Percentiles rank a stretch among this genome's conserved stretches.
phyloP scores from a whole-genome alignment of 2,888 invertebrate genomes.

The Iphiclides podalirius region DNA sequence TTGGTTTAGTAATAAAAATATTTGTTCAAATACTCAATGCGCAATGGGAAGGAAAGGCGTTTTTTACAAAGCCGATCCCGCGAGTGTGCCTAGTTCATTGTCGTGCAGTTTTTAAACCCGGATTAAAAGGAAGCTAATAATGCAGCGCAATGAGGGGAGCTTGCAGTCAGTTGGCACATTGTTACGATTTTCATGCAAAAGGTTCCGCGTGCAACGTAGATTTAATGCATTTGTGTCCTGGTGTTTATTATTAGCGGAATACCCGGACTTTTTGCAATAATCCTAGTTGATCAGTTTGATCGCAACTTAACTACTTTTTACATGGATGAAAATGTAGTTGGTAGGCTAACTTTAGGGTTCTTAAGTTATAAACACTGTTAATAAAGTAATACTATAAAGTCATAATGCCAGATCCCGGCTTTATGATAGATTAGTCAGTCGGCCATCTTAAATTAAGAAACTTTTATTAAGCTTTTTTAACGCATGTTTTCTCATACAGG shows the following conservation, averaged over 20 bases:
- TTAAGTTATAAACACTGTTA: too few species aligned
- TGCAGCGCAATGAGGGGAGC: conserved; percentile 45
- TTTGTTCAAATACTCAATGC: conserved; percentile 66
- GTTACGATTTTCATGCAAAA: conserved; percentile 14
- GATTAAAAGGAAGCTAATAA: conserved; percentile 73
- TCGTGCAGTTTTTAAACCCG: conserved; percentile 67
- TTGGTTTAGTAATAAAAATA: conserved; percentile 78
- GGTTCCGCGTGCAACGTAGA: conserved; percentile 1
- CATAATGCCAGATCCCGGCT: too few species aligned
- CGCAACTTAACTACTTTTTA: too few species aligned
- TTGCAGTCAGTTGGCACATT: conserved; percentile 36
- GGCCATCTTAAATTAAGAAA: too few species aligned
- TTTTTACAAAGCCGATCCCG: conserved; percentile 54
- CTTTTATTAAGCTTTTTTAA: too few species aligned
- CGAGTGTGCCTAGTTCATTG: conserved; percentile 60
- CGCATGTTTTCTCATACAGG: too few species aligned
- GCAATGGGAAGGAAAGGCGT: conserved; percentile 52
- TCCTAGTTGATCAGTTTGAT: too few species aligned
- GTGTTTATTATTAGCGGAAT: neutral
- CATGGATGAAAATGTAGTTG: too few species aligned
- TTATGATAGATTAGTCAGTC: too few species aligned
- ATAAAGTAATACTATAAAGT: too few species aligned
- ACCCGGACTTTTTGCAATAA: neutral
- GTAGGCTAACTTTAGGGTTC: too few species aligned
- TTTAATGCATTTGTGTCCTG: conserved; percentile 8